Conservation (phyloP, 2,113 vertebrate species). For the Arenaria interpres region DNA sequence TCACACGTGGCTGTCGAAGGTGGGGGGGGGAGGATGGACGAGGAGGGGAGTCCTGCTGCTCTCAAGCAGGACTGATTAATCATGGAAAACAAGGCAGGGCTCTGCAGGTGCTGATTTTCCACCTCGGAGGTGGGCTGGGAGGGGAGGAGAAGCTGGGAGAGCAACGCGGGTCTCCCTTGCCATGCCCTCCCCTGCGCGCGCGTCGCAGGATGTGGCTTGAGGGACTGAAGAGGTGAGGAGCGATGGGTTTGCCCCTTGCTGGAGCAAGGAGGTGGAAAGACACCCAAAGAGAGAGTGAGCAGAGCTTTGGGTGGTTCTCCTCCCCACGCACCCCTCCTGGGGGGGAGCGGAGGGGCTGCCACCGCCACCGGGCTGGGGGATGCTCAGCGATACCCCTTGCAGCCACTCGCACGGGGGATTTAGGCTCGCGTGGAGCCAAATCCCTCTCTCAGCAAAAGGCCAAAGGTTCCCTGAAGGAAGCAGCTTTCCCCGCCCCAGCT, state of each 20-base stretch:
- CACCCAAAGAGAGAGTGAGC: not conserved
- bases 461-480: not conserved
- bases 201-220: not conserved
- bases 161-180: not conserved
- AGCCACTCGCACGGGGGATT: fast-evolving
- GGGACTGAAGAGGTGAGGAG: not conserved
- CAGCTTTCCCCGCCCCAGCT: not conserved
- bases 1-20: slow-evolving; percentile 1
- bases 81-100: not conserved
- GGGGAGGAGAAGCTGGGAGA: not conserved
- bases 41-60: slow-evolving; percentile 4
- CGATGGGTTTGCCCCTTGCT: not conserved
- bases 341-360: not conserved
- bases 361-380: not conserved
- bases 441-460: not conserved
- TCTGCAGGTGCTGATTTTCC: not conserved
- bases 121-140: not conserved
- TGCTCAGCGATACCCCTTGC: fast-evolving
- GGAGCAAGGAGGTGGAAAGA: not conserved
- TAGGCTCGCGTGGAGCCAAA: not conserved
- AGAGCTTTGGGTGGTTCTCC: not conserved
- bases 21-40: not conserved
- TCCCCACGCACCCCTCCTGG: fast-evolving
- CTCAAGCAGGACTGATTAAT: slow-evolving; percentile 9
- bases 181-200: fast-evolving